phyloP scores from a whole-genome alignment of 2,888 invertebrate genomes.

The Hyposoter dolosus region DNA sequence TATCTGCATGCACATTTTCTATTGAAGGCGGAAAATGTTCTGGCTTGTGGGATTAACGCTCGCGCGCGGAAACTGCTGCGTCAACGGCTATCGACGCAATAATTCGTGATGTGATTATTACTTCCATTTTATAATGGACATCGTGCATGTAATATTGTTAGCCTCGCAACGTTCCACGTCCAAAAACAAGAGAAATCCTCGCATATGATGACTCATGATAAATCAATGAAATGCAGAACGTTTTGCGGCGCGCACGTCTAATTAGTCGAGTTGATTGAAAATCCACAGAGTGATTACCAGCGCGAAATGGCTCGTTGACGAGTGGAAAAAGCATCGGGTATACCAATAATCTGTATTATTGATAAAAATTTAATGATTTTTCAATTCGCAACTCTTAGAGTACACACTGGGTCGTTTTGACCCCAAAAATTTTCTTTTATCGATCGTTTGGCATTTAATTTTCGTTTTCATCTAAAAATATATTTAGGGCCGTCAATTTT shows the following conservation, averaged over 20 bases:
- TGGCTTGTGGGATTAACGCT: not conserved
- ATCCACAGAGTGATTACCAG: not conserved
- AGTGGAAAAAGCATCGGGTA: not conserved
- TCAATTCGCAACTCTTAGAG: too few species aligned
- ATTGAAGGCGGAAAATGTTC: not conserved
- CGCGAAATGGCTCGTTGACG: not conserved
- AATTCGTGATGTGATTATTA: slow-evolving; percentile 1
- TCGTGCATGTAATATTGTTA: slow-evolving; percentile 4
- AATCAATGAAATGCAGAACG: not conserved
- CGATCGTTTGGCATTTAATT: too few species aligned
- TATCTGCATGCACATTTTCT: not conserved
- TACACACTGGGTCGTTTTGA: too few species aligned
- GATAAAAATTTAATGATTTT: too few species aligned
- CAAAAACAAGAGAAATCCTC: slow-evolving; percentile 1
- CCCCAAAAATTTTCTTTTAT: too few species aligned
- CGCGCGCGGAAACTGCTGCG: slow-evolving; percentile 16
- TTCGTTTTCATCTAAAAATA: too few species aligned
- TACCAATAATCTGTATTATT: not conserved
- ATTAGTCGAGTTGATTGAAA: not conserved
- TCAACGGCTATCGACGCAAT: slow-evolving; percentile 15
- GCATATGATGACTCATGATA: not conserved
- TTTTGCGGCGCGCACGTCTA: not conserved
- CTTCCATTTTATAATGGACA: slow-evolving; percentile 1
- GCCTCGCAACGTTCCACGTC: not conserved
- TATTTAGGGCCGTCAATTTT: too few species aligned